A percentile compares a stretch with the other conserved stretches of the same genome.
Evolutionary conservation across 2,797 vertebrate species (phyloP).

Genomic region (Pseudochromis fuscus): DNA sequence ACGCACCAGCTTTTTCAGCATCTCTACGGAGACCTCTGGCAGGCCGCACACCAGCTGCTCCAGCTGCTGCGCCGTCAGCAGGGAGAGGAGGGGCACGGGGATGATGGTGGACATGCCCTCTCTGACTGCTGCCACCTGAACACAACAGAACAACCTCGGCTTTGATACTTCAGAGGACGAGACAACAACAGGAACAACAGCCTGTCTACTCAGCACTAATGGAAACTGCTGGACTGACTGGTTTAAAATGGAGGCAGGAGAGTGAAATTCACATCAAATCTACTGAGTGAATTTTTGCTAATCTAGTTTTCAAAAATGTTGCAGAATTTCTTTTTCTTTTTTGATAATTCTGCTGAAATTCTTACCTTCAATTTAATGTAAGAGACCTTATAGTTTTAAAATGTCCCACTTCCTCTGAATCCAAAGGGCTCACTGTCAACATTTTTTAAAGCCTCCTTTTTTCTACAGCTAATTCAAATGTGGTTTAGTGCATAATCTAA

Average conservation of each 20-base stretch:
- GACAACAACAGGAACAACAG: slow-evolving; percentile 44
- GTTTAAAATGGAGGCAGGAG: slow-evolving; percentile 24
- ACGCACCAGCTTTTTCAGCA: slow-evolving; percentile 88
- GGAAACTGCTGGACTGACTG: slow-evolving; percentile 27
- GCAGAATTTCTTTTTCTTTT: too few relatives aligned
- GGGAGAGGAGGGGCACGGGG: slow-evolving; percentile 87
- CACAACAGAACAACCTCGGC: slow-evolving; percentile 57
- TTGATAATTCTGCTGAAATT: too few relatives aligned
- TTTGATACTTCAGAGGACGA: slow-evolving; percentile 61
- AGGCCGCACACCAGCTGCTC: slow-evolving; percentile 89
- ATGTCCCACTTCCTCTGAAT: too few relatives aligned
- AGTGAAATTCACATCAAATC: slow-evolving; percentile 1
- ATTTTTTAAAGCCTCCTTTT: too few relatives aligned
- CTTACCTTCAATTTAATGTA: too few relatives aligned
- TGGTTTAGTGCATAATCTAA: too few relatives aligned
- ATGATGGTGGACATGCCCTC: slow-evolving; percentile 90
- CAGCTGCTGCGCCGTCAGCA: slow-evolving; percentile 88
- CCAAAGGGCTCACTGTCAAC: too few relatives aligned
- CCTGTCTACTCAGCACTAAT: slow-evolving; percentile 33
- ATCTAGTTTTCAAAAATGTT: too few relatives aligned
- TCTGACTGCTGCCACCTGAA: slow-evolving; percentile 85
- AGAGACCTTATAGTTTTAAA: too few relatives aligned
- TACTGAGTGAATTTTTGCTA: too few relatives aligned
- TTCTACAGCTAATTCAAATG: too few relatives aligned
- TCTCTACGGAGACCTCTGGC: slow-evolving; percentile 88